Conservation (phyloP, 2,113 vertebrate species). For the Eira barbara region DNA sequence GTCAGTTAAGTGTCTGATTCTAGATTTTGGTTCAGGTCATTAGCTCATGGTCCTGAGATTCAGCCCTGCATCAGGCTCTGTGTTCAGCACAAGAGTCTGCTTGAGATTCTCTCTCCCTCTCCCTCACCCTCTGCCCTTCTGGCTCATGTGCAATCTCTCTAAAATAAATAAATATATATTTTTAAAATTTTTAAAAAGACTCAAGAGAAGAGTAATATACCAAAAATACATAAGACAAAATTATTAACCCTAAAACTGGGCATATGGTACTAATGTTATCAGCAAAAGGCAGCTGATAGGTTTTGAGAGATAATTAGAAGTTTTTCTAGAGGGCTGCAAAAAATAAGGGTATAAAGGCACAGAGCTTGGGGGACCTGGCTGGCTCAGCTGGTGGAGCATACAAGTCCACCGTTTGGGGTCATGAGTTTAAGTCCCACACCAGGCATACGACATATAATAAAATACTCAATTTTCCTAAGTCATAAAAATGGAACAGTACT, state of each 20-base stretch:
- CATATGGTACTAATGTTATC: neutral
- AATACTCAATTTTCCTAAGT: constrained; percentile 19
- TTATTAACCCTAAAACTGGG: neutral
- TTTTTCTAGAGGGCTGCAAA: constrained; percentile 22
- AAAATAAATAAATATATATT: neutral
- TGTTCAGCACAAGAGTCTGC: neutral
- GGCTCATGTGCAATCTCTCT: neutral
- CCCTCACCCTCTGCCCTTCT: neutral
- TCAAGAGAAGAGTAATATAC: neutral
- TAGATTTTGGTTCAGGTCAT: neutral
- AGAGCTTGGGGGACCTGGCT: neutral
- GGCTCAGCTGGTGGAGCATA: neutral
- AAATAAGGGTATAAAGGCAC: neutral
- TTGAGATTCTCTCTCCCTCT: neutral
- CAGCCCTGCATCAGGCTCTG: neutral
- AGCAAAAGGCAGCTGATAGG: neutral
- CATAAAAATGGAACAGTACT: constrained; percentile 15
- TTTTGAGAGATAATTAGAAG: constrained; percentile 30
- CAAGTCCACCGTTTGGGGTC: neutral
- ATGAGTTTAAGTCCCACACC: neutral
- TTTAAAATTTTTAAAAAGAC: neutral
- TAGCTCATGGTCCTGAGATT: neutral
- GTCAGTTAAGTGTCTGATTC: neutral
- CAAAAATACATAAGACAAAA: constrained; percentile 10
- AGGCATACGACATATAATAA: neutral